A percentile compares a stretch with the other conserved stretches of the same genome.
phyloP scores from a whole-genome alignment of 1,140 invertebrate species.

The Elysia chlorotica region DNA sequence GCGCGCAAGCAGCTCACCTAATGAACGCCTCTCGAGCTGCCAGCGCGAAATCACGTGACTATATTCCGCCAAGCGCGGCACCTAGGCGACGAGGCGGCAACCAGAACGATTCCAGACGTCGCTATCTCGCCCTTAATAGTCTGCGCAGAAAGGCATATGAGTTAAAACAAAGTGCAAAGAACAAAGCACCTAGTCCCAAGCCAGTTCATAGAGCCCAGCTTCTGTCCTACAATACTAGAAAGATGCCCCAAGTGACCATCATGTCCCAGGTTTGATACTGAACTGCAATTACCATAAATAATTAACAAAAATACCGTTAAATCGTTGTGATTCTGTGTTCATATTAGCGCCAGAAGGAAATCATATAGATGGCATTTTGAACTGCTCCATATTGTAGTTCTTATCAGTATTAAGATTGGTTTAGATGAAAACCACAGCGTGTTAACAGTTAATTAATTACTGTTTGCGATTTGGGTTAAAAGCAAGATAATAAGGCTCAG shows the following conservation, averaged over 20 bases:
- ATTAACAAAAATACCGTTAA: too few species aligned
- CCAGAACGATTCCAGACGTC: slow-evolving; percentile 19
- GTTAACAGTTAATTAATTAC: too few species aligned
- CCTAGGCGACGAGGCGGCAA: background rate
- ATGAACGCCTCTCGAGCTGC: background rate
- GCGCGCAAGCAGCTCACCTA: slow-evolving; percentile 14
- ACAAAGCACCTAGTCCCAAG: background rate
- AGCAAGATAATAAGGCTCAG: too few species aligned
- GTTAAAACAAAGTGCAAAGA: background rate
- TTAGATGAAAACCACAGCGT: too few species aligned
- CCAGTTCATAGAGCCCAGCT: background rate
- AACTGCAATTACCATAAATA: too few species aligned
- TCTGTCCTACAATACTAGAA: background rate
- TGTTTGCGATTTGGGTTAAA: too few species aligned
- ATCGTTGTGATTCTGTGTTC: too few species aligned
- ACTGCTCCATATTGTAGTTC: too few species aligned
- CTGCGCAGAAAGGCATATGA: slow-evolving; percentile 15
- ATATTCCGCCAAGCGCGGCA: background rate
- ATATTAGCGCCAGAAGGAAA: too few species aligned
- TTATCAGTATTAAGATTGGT: too few species aligned
- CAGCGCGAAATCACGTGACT: background rate
- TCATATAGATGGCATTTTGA: too few species aligned
- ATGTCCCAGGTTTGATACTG: background rate
- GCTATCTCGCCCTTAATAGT: slow-evolving; percentile 27
- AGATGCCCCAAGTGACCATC: background rate